Base-by-base conservation (phyloP, 2,888 invertebrate species). In the Dasysyrphus tricinctus region DNA sequence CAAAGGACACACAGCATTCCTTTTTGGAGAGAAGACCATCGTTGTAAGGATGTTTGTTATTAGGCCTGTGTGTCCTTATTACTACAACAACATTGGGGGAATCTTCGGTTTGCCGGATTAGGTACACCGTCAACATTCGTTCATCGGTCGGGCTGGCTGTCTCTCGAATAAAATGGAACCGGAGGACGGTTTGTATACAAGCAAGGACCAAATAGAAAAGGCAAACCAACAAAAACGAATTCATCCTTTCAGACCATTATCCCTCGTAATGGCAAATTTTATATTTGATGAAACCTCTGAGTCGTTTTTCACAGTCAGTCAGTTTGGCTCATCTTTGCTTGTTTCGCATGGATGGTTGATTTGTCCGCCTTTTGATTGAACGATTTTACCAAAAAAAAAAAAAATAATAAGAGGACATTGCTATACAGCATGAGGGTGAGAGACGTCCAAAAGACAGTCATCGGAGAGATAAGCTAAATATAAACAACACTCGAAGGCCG, bases 341-440 rank as follows among this genome's bases (percentile, higher is more conserved):
- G 81, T 75, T 81, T 75, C 56, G 56, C 77, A 77, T 61, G 80
- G 70, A 81, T 86, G 81, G 82, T 79, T 82, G 86, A 82, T 86
- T 86, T 86, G 86, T 82, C 82, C 78, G 86, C 86, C 86, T 82
- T 79, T 82, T 86, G 86, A 86, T 86, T 86, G 86, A 86, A 86
- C 78, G 86, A 81, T 86, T 82, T 69, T 42, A 9, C 14, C 8
- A 47, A 69, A 32, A 65, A 65, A 47, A 42, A 42, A 44, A 44
- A 37, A 47, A 14, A 54, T 32, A 7, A 16, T 12, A 59, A 42
- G 42, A 61, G 42, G 42, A 61, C 61, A 61, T 61, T 8, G 39
- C 24, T 14, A 16, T 51, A n/a, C n/a, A 42, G 19, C 51, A 54
- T 39, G 39, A 51, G 56, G 39, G 37, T 29, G 14, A 37, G 69